Conservation (phyloP, 1,140 invertebrate species). For the Halyomorpha halys region DNA sequence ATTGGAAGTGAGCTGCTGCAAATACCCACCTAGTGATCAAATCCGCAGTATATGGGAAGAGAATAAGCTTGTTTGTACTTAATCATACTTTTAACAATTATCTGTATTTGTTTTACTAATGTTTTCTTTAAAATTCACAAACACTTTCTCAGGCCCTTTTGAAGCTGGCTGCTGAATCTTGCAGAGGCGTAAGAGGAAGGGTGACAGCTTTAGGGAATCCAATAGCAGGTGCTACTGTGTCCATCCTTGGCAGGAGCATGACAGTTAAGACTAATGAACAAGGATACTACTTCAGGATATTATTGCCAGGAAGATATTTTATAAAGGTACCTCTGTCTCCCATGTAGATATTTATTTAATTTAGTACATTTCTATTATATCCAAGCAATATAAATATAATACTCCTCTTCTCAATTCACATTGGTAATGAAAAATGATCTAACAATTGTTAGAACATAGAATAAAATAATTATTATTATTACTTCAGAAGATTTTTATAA, state of each 20-base stretch:
- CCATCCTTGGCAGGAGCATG: conserved; percentile 5
- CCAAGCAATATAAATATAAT: too few species aligned
- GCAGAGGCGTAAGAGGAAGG: conserved; percentile 13
- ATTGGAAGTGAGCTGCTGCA: conserved; percentile 92
- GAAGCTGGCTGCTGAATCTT: conserved; percentile 45
- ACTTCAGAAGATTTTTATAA: too few species aligned
- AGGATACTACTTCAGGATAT: conserved; percentile 29
- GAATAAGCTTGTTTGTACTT: conserved; percentile 45
- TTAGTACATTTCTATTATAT: too few species aligned
- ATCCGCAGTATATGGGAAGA: conserved; percentile 88
- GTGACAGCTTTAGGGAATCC: neutral
- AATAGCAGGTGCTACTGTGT: neutral
- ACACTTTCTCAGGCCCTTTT: conserved; percentile 53
- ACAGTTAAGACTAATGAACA: neutral
- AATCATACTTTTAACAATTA: too few species aligned
- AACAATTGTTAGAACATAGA: too few species aligned
- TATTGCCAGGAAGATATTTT: conserved; percentile 30
- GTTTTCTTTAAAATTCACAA: neutral
- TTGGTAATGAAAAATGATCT: too few species aligned
- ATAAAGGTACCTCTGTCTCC: conserved; percentile 28
- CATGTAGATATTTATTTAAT: too few species aligned
- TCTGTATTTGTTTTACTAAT: too few species aligned
- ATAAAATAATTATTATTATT: too few species aligned
- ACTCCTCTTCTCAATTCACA: too few species aligned
- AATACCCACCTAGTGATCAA: conserved; percentile 77